These are phyloP conservation scores for Laterallus jamaicensis DNA, from an alignment of 2,113 vertebrate species.

Conservation along the genomic window DNA sequence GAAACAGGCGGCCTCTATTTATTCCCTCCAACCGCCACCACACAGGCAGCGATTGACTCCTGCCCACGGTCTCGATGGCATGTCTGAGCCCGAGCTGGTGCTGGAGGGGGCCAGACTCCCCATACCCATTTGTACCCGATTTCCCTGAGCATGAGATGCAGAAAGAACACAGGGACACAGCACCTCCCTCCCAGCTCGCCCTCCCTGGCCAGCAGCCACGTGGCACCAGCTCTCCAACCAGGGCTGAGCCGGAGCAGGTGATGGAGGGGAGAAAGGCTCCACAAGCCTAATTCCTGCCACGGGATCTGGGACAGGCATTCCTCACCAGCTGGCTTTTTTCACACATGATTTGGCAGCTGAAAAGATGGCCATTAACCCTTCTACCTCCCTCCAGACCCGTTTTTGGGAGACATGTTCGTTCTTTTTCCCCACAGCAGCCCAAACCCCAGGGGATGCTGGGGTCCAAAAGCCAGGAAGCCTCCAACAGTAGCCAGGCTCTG, in stretches of 20 bases:
- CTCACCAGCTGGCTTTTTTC: neutral
- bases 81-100: neutral
- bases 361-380: slow-evolving; percentile 20
- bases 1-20: slow-evolving; percentile 20
- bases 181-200: neutral
- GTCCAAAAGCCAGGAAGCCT: neutral
- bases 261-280: neutral
- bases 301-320: slow-evolving; percentile 11
- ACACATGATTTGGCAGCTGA: neutral
- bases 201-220: neutral
- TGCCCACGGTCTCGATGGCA: neutral
- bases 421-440: neutral
- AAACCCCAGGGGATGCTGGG: neutral
- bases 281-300: slow-evolving; percentile 23
- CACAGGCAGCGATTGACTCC: neutral
- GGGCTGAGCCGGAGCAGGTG: slow-evolving; percentile 23
- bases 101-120: neutral
- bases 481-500: accelerated
- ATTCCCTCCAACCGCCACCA: neutral
- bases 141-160: neutral
- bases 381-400: neutral
- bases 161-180: accelerated
- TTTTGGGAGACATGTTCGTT: neutral
- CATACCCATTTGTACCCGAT: neutral
- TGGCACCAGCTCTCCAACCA: neutral